Conservation (phyloP, 2,888 invertebrate genomes). For the Clostera curtula region DNA sequence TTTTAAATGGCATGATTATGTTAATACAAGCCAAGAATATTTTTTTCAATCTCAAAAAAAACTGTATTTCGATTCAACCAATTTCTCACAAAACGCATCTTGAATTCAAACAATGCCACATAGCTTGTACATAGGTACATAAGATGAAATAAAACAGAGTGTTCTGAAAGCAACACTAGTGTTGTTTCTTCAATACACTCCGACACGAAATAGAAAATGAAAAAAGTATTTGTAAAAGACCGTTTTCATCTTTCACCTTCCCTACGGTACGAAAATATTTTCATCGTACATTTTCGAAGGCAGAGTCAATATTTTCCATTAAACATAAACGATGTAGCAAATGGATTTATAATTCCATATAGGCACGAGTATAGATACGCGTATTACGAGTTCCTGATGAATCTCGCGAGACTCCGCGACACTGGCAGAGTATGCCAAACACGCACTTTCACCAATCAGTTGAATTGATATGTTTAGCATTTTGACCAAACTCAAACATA, state of each 20-base stretch:
- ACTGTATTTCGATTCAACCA: too few relatives aligned
- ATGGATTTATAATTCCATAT: slow-evolving; percentile 1
- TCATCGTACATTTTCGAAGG: neutral
- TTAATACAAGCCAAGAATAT: too few relatives aligned
- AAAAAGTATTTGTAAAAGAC: neutral
- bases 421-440: slow-evolving; percentile 33
- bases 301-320: neutral
- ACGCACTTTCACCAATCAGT: slow-evolving; percentile 41
- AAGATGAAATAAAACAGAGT: too few relatives aligned
- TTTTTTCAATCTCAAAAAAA: too few relatives aligned
- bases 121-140: too few relatives aligned
- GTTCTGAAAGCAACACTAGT: too few relatives aligned
- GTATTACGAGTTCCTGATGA: slow-evolving; percentile 29
- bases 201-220: neutral
- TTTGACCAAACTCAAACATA: slow-evolving; percentile 1
- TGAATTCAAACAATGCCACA: too few relatives aligned
- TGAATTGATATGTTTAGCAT: slow-evolving; percentile 22
- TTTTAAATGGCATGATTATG: too few relatives aligned
- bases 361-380: slow-evolving; percentile 11
- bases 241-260: slow-evolving; percentile 1
- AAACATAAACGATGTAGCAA: neutral
- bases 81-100: too few relatives aligned
- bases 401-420: slow-evolving; percentile 29
- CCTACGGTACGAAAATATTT: neutral
- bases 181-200: too few relatives aligned